Percentiles rank a stretch among this genome's conserved stretches.
Evolutionary conservation across 2,888 invertebrate genomes (phyloP).

Genomic region (Halictus quadricinctus): DNA sequence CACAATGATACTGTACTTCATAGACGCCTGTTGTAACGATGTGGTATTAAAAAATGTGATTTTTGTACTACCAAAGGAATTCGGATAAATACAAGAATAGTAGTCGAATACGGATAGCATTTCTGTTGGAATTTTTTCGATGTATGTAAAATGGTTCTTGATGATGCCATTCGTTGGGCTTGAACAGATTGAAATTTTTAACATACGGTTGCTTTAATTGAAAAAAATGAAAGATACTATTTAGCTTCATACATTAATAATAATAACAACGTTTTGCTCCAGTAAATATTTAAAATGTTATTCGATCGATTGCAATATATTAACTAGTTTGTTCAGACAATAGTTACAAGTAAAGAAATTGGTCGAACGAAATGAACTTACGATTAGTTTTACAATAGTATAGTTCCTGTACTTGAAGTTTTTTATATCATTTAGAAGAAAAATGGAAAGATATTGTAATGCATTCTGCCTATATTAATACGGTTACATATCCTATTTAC

Average conservation of each 20-base stretch:
- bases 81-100: slow-evolving; percentile 28
- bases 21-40: slow-evolving; percentile 34
- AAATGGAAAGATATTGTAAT: slow-evolving; percentile 17
- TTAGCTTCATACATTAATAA: slow-evolving; percentile 22
- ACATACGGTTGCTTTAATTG: slow-evolving; percentile 12
- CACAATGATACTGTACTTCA: slow-evolving; percentile 22
- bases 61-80: slow-evolving; percentile 36
- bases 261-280: slow-evolving; percentile 7
- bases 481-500: slow-evolving; percentile 47
- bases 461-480: slow-evolving; percentile 30
- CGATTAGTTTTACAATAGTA: slow-evolving; percentile 17
- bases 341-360: slow-evolving; percentile 16
- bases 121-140: slow-evolving; percentile 30
- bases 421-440: slow-evolving; percentile 23
- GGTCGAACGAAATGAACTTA: slow-evolving; percentile 2
- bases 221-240: slow-evolving; percentile 16
- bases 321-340: slow-evolving; percentile 19
- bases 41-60: slow-evolving; percentile 43
- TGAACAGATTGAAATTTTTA: slow-evolving; percentile 19
- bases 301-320: slow-evolving; percentile 25
- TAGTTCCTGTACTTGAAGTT: slow-evolving; percentile 30
- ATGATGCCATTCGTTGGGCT: slow-evolving; percentile 22
- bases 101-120: slow-evolving; percentile 37
- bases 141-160: slow-evolving; percentile 13
- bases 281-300: slow-evolving; percentile 22